phyloP scores from a whole-genome alignment of 1,140 invertebrate species.

The Musca vetustissima region DNA sequence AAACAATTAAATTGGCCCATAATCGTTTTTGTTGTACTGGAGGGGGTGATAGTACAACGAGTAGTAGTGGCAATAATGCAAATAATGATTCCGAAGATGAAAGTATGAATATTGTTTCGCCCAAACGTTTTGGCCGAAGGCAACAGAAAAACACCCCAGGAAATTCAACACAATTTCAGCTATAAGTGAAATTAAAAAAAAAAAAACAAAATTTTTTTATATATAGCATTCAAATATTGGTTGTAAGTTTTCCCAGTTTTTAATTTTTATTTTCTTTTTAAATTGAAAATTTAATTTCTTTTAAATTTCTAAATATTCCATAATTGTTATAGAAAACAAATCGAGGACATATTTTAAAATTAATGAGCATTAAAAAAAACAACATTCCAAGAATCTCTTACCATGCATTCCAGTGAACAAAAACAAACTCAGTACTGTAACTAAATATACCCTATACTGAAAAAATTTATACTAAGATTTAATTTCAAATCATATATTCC shows the following conservation, averaged over 20 bases:
- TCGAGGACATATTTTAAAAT: no score
- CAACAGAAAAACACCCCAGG: conserved; percentile 17
- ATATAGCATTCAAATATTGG: conserved; percentile 4
- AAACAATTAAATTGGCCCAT: conserved; percentile 45
- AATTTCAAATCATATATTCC: no score
- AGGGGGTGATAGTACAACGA: conserved; percentile 31
- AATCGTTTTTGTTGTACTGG: conserved; percentile 31
- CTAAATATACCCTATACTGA: no score
- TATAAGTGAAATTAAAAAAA: conserved; percentile 31
- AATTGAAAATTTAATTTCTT: no score
- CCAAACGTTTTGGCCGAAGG: conserved; percentile 27
- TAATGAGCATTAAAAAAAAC: no score
- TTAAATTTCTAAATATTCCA: no score
- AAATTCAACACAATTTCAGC: conserved; percentile 44
- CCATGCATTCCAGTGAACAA: no score
- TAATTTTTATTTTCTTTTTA: no score
- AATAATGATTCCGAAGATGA: conserved; percentile 32
- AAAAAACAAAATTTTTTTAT: not conserved
- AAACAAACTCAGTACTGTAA: no score
- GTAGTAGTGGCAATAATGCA: conserved; percentile 7
- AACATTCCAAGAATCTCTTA: no score
- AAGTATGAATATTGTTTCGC: conserved; percentile 38
- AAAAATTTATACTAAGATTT: no score
- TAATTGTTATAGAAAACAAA: no score
- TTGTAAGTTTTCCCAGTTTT: not conserved